phyloP scores from a whole-genome alignment of 2,888 invertebrate species.

The Calameuta idolon region DNA sequence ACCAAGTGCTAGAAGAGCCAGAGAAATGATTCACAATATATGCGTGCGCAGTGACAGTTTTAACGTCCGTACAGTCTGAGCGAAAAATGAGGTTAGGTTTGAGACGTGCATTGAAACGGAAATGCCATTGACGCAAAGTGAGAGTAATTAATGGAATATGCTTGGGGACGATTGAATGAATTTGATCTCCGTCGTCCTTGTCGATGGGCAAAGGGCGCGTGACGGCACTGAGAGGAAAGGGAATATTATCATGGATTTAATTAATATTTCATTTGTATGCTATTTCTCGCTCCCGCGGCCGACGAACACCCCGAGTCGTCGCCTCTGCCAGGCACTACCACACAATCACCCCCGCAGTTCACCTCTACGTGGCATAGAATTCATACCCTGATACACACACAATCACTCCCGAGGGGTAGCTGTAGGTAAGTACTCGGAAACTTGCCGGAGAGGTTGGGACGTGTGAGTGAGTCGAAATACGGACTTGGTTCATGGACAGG shows the following conservation, averaged over 20 bases:
- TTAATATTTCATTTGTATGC: constrained; percentile 62
- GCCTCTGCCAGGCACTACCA: constrained; percentile 20
- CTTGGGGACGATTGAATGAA: constrained; percentile 41
- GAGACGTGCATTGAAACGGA: constrained; percentile 45
- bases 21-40: too few relatives aligned
- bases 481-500: constrained; percentile 7
- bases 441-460: constrained; percentile 5
- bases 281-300: constrained; percentile 46
- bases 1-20: too few relatives aligned
- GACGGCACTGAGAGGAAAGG: constrained; percentile 13
- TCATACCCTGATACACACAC: not conserved
- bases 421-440: constrained; percentile 24
- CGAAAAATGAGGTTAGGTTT: not conserved
- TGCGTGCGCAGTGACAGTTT: too few relatives aligned
- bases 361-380: constrained; percentile 2
- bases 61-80: not conserved
- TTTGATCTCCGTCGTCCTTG: constrained; percentile 35
- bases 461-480: constrained; percentile 4
- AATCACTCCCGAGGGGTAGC: not conserved
- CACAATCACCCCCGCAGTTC: constrained; percentile 3
- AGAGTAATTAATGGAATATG: constrained; percentile 53
- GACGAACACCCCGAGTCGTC: constrained; percentile 12
- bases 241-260: constrained; percentile 58
- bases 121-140: constrained; percentile 52
- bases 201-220: constrained; percentile 2